Evolutionary conservation across 2,113 vertebrate species (phyloP).

Genomic region (Phaethornis superciliosus): DNA sequence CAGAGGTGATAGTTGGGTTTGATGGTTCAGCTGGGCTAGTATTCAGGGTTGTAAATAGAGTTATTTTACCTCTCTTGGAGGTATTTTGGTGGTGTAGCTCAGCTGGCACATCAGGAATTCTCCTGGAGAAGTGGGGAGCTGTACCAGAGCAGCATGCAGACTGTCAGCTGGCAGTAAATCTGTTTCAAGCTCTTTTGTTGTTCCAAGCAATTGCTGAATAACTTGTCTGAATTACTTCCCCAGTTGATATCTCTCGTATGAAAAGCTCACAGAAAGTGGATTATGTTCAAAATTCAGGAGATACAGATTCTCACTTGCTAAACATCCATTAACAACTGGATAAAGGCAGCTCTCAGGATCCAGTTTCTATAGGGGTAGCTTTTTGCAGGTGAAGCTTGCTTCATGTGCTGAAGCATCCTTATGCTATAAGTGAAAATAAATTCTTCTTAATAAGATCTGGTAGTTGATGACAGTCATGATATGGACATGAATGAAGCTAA

Average conservation of each 20-base stretch:
- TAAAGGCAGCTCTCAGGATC: not conserved
- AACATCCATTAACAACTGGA: slow-evolving; percentile 11
- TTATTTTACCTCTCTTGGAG: not conserved
- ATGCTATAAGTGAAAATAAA: not conserved
- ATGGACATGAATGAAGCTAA: not conserved
- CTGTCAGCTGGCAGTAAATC: slow-evolving; percentile 16
- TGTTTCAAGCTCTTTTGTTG: slow-evolving; percentile 33
- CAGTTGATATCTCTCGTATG: slow-evolving; percentile 4
- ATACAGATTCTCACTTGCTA: slow-evolving; percentile 2
- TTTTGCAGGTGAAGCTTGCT: not conserved
- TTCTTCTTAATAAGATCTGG: not conserved
- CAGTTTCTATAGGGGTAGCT: not conserved
- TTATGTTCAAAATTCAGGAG: not conserved
- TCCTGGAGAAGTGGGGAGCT: not conserved
- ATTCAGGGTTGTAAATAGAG: not conserved
- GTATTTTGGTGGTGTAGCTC: not conserved
- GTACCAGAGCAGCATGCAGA: not conserved
- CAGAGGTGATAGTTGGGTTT: not conserved
- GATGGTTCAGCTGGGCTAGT: not conserved
- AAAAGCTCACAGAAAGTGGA: slow-evolving; percentile 30
- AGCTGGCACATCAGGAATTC: not conserved
- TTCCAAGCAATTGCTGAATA: slow-evolving; percentile 33
- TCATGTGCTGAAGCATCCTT: not conserved
- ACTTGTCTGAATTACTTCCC: slow-evolving; percentile 53
- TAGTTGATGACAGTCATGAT: not conserved